Evolutionary conservation across 2,113 vertebrate genomes (phyloP), one percentile per base, ranked within the genome.

Genomic region (Phalacrocorax brasilianus): DNA sequence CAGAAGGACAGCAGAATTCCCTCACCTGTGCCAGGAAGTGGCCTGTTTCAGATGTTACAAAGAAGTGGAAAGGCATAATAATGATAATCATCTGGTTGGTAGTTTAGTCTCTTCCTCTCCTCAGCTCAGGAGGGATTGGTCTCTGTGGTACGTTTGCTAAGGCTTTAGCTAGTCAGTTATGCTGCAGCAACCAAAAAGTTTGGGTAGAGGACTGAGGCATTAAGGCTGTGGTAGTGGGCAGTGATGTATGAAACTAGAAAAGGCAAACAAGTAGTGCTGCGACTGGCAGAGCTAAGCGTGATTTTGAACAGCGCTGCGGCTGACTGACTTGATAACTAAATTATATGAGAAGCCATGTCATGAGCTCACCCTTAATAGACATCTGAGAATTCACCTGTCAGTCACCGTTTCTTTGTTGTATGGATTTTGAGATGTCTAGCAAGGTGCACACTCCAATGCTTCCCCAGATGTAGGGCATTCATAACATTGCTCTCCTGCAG

Each of bases 241-340:
- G 85, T 85, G 93, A 93, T 30, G 65, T 93, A 59, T 52, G 90
- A 63, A 78, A 83, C 4, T 12, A 70, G 86, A 68, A 65, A 72
- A 92, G 89, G 87, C 87, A 89, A 94, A 78, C 81, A 13, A 61
- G 77, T 45, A 75, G 50, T 73, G 88, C 93, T 88, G 93, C 0
- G 9, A 95, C 87, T 2, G 74, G 91, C 87, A 95, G 95, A 95
- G 88, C 81, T 11, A 63, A 94, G 93, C 45, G 27, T 93, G 96
- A 84, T 85, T 81, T 58, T 89, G 88, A 73, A 88, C 11, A 7
- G 88, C 8, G 6, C 83, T 96, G 89, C 0, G 1, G 87, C 95
- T 96, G 93, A 65, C 62, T 85, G 93, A 44, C 52, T 88, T 96
- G 96, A 93, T 97, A 95, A 71, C 91, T 96, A 93, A 93, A 96